A percentile compares a stretch with the other conserved stretches of the same genome.
These are phyloP conservation scores for Phataginus tetradactyla DNA, from an alignment of 2,797 vertebrate species.

Conservation along the genomic window DNA sequence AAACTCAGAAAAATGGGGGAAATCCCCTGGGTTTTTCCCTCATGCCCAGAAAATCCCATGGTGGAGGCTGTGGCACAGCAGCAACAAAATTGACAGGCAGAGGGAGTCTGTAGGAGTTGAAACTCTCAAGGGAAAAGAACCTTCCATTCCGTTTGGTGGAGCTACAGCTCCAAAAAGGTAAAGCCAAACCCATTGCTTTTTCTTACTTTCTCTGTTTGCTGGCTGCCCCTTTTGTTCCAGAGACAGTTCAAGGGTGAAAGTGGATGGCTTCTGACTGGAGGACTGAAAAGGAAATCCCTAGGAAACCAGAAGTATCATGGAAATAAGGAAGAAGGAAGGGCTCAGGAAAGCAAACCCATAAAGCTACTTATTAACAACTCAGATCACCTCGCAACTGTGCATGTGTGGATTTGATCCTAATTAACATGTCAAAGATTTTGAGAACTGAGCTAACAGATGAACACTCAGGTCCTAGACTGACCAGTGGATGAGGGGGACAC, in stretches of 20 bases:
- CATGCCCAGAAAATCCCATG: conserved; percentile 56
- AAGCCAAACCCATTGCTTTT: neutral
- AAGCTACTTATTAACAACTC: neutral
- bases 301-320: conserved; percentile 48
- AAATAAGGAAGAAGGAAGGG: conserved; percentile 38
- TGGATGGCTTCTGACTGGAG: neutral
- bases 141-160: conserved; percentile 9
- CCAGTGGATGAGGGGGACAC: neutral
- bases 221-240: neutral
- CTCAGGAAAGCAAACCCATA: conserved; percentile 49
- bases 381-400: neutral
- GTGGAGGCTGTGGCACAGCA: neutral
- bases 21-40: conserved; percentile 64
- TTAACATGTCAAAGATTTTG: conserved; percentile 29
- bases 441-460: conserved; percentile 39
- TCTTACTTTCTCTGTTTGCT: neutral
- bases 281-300: conserved; percentile 20
- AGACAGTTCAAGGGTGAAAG: conserved; percentile 7
- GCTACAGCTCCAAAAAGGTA: conserved; percentile 1
- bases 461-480: neutral
- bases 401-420: conserved; percentile 33
- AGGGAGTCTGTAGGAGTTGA: conserved; percentile 1
- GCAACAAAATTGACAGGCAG: neutral
- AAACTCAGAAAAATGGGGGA: conserved; percentile 34
- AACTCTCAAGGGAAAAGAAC: conserved; percentile 47